These are phyloP conservation scores for Tapera naevia DNA, from an alignment of 2,797 vertebrate genomes.

Conservation along the genomic window DNA sequence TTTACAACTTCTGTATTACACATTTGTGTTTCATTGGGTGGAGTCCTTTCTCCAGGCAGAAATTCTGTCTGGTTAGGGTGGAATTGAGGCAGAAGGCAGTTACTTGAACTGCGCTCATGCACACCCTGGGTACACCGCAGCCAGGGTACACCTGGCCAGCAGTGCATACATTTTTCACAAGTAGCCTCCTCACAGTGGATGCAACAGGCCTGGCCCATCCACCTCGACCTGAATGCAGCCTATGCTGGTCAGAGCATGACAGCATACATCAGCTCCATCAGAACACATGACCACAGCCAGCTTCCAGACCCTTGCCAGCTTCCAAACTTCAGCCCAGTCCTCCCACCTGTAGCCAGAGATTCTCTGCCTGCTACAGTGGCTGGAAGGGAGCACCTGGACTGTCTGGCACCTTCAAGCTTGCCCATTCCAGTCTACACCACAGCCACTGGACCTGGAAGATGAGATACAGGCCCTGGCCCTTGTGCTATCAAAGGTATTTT, in stretches of 20 bases:
- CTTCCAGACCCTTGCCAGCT: neutral
- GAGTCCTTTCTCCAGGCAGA: neutral
- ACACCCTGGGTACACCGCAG: rapidly evolving
- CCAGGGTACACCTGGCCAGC: no score
- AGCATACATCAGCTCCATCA: neutral
- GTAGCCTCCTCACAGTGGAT: neutral
- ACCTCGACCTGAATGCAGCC: no score
- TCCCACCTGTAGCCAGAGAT: rapidly evolving
- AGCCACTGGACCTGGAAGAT: neutral
- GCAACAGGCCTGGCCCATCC: neutral
- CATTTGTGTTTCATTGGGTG: neutral
- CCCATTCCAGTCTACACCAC: rapidly evolving
- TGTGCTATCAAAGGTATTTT: neutral
- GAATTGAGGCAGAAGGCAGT: neutral
- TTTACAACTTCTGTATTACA: neutral
- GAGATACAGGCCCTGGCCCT: neutral
- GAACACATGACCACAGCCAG: rapidly evolving
- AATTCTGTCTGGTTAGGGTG: neutral
- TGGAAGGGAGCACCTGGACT: neutral
- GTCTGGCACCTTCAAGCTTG: neutral
- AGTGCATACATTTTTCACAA: neutral
- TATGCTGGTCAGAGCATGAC: rapidly evolving
- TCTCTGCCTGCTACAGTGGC: neutral
- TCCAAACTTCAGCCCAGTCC: neutral
- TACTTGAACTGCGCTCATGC: rapidly evolving